Conservation (phyloP, 2,113 vertebrate genomes). For the Cichladusa arquata region DNA sequence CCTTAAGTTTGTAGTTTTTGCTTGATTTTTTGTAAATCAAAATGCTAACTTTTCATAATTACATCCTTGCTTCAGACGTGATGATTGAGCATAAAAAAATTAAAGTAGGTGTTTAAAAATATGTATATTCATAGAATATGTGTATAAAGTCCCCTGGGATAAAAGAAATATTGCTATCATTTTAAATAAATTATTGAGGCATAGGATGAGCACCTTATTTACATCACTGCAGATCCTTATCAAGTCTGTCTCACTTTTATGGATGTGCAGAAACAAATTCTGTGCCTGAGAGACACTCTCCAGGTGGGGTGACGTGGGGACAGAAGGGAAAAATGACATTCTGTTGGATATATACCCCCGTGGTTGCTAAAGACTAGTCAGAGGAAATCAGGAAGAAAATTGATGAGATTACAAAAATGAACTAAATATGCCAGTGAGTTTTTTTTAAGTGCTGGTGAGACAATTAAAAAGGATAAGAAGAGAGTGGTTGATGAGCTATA, state of each 20-base stretch:
- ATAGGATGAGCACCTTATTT: neutral
- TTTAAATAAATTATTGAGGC: neutral
- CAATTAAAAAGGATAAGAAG: neutral
- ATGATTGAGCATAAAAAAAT: neutral
- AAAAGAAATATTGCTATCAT: neutral
- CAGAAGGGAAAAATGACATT: neutral
- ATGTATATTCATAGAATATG: neutral
- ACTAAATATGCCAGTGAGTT: neutral
- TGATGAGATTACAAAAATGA: neutral
- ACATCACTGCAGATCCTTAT: neutral
- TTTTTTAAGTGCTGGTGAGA: neutral
- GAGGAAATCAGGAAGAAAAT: neutral
- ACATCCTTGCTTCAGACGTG: neutral
- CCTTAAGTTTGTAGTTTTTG: neutral
- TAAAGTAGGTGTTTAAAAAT: neutral
- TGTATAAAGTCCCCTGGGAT: neutral
- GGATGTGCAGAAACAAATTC: neutral
- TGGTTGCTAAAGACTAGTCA: neutral
- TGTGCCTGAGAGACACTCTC: neutral
- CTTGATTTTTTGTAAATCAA: neutral
- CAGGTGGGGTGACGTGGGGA: neutral
- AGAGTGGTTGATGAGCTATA: too few species aligned
- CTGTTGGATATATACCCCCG: neutral
- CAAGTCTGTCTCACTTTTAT: neutral
- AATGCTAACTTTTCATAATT: neutral